phyloP scores from a whole-genome alignment of 2,888 invertebrate genomes.

The Eupithecia pulchellata region DNA sequence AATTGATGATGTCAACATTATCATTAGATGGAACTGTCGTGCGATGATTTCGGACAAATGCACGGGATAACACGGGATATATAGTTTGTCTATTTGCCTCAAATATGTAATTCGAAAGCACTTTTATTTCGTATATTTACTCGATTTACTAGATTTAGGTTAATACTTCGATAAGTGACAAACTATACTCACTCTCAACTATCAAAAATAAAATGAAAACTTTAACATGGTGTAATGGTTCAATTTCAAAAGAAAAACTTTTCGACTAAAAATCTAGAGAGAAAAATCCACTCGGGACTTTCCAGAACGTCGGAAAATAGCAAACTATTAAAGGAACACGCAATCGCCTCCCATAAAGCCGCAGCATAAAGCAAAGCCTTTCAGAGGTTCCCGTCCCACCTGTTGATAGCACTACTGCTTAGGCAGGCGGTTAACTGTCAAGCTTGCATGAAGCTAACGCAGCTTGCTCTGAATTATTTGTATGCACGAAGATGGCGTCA shows the following conservation, averaged over 20 bases:
- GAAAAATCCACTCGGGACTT: background rate
- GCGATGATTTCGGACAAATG: background rate
- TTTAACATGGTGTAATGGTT: background rate
- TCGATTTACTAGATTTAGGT: background rate
- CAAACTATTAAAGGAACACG: constrained; percentile 15
- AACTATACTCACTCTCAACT: background rate
- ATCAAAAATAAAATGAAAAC: background rate
- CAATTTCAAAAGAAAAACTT: background rate
- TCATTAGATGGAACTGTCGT: background rate
- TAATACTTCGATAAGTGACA: background rate
- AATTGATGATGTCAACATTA: constrained; percentile 6
- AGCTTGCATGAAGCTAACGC: constrained; percentile 1
- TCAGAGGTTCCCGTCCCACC: constrained; percentile 21
- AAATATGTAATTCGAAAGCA: background rate
- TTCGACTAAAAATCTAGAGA: background rate
- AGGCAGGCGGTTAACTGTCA: constrained; percentile 30
- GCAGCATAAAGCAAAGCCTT: constrained; percentile 7
- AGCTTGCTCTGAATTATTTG: too few species aligned
- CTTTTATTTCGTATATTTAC: background rate
- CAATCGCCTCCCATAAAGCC: constrained; percentile 15
- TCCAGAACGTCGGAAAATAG: constrained; percentile 1
- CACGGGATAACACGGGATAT: background rate
- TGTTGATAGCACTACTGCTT: constrained; percentile 32
- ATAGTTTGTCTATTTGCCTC: background rate
- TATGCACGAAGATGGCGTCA: too few species aligned